These are phyloP conservation scores for Cepphus grylle DNA, from an alignment of 2,113 vertebrate genomes.

Conservation along the genomic window DNA sequence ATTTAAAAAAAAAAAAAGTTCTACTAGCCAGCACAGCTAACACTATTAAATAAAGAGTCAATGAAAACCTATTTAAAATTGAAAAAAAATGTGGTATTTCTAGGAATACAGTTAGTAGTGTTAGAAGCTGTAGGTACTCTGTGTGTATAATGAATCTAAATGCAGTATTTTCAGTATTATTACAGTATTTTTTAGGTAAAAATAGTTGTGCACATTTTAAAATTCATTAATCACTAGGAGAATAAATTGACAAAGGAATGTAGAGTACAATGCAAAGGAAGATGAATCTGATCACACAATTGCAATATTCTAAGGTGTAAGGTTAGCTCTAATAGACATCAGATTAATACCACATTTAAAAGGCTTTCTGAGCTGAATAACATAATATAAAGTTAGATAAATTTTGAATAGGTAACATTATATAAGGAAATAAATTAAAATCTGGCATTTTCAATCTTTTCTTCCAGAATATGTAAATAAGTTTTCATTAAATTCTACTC, in stretches of 20 bases:
- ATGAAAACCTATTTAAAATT: neutral
- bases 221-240: neutral
- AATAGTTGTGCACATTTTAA: neutral
- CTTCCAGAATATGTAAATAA: neutral
- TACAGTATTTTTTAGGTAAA: neutral
- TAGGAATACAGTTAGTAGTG: neutral
- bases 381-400: neutral
- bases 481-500: neutral
- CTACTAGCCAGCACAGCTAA: neutral
- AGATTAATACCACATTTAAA: neutral
- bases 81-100: neutral
- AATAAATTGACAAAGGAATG: neutral
- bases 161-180: neutral
- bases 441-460: neutral
- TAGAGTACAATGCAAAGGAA: neutral
- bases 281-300: neutral
- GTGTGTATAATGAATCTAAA: neutral
- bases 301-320: neutral
- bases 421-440: neutral
- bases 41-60: neutral
- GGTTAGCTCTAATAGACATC: neutral
- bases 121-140: neutral
- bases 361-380: neutral
- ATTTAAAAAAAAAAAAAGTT: neutral
- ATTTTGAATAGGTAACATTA: neutral